phyloP scores from a whole-genome alignment of 1,140 invertebrate genomes.

The Chironomus tepperi region DNA sequence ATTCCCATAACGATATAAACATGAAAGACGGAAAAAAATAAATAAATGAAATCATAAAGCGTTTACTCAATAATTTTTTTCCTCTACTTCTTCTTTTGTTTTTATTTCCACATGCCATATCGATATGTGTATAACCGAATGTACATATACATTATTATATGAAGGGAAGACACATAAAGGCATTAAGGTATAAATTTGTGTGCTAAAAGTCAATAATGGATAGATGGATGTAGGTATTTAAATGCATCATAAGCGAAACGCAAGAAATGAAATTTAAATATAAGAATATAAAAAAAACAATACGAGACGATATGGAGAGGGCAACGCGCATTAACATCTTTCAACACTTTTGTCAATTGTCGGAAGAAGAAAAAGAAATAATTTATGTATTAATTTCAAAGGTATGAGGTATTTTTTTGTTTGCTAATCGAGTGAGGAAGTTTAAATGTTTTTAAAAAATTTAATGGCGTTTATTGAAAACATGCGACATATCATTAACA shows the following conservation, averaged over 20 bases:
- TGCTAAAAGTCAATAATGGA: constrained; percentile 19
- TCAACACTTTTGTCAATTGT: background rate
- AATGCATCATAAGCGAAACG: background rate
- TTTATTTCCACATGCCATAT: too few species aligned
- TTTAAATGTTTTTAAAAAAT: background rate
- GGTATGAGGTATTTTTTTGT: background rate
- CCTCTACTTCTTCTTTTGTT: background rate
- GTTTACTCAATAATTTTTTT: constrained; percentile 23
- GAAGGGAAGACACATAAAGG: constrained; percentile 13
- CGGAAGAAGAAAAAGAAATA: background rate
- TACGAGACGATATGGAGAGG: background rate
- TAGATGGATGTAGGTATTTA: background rate
- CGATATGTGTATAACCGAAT: too few species aligned
- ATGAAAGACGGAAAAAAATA: background rate
- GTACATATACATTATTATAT: background rate
- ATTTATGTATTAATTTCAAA: background rate
- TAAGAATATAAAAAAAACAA: too few species aligned
- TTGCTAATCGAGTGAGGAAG: background rate
- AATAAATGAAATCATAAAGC: background rate
- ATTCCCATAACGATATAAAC: background rate
- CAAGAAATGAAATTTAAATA: too few species aligned
- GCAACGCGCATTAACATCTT: constrained; percentile 11
- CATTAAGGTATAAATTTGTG: background rate
- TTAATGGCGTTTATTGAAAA: background rate
- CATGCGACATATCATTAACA: too few species aligned